phyloP scores from a whole-genome alignment of 2,797 vertebrate genomes.

The Arnoldichthys spilopterus region DNA sequence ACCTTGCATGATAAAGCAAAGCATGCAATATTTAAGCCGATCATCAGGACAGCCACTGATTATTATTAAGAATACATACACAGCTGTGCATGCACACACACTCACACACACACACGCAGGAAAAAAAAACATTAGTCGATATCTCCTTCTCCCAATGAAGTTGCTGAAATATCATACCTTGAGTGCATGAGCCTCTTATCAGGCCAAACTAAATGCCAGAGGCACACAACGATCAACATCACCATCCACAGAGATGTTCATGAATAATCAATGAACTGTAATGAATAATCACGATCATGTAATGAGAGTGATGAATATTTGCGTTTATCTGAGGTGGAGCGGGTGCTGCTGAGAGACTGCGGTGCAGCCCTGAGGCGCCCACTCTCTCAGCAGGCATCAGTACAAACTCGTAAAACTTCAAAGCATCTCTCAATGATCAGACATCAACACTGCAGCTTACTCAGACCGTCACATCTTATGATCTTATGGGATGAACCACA shows the following conservation, averaged over 20 bases:
- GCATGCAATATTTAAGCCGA: too few species aligned
- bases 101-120: background rate
- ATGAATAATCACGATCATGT: slow-evolving; percentile 9
- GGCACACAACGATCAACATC: background rate
- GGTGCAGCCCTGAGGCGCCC: background rate
- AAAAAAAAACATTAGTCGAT: background rate
- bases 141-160: background rate
- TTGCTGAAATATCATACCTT: background rate
- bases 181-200: background rate
- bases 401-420: slow-evolving; percentile 21
- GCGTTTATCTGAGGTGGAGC: background rate
- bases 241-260: background rate
- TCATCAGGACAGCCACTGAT: too few species aligned
- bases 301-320: slow-evolving; percentile 9
- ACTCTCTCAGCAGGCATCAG: slow-evolving; percentile 11
- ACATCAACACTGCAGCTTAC: slow-evolving; percentile 3
- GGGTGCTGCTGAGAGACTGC: background rate
- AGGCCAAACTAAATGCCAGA: slow-evolving; percentile 1
- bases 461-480: background rate
- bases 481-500: background rate
- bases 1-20: too few species aligned
- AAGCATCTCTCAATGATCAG: background rate
- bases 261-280: slow-evolving; percentile 26
- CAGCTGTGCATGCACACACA: too few species aligned
- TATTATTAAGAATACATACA: too few species aligned